A percentile compares a stretch with the other conserved stretches of the same genome.
These are phyloP conservation scores for Spheniscus humboldti DNA, from an alignment of 2,797 vertebrate genomes.

Conservation along the genomic window DNA sequence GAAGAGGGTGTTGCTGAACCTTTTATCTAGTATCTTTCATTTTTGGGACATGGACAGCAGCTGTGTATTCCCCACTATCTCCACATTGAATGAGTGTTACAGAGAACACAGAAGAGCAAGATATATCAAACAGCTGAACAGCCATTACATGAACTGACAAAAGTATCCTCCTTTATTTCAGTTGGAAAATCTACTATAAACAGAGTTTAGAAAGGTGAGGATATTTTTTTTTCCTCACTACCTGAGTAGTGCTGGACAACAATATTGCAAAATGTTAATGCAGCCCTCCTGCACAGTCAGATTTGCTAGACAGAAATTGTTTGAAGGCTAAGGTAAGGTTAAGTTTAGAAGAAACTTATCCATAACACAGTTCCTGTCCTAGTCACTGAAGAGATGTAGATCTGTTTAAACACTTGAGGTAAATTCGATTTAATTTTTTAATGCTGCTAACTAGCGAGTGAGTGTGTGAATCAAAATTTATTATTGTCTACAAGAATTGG, in stretches of 20 bases:
- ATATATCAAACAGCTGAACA: not conserved
- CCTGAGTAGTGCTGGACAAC: not conserved
- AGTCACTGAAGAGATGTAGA: not conserved
- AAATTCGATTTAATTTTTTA: not conserved
- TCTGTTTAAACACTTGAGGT: not conserved
- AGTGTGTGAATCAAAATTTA: not conserved
- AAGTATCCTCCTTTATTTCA: not conserved
- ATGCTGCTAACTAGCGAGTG: not conserved
- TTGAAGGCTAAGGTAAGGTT: not conserved
- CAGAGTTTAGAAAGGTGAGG: not conserved
- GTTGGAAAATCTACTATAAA: not conserved
- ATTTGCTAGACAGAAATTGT: not conserved
- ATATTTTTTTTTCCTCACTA: not conserved
- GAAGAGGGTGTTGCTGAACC: not conserved
- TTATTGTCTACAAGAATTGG: not conserved
- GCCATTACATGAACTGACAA: not conserved
- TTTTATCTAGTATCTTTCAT: not conserved
- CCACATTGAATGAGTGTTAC: not conserved
- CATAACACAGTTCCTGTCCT: not conserved
- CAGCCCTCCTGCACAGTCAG: not conserved
- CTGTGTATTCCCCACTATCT: not conserved
- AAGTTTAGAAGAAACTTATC: not conserved
- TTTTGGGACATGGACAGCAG: not conserved
- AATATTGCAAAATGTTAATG: not conserved
- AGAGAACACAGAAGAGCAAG: not conserved